Conservation (phyloP, 2,888 invertebrate genomes). For the Piscicola geometra region DNA sequence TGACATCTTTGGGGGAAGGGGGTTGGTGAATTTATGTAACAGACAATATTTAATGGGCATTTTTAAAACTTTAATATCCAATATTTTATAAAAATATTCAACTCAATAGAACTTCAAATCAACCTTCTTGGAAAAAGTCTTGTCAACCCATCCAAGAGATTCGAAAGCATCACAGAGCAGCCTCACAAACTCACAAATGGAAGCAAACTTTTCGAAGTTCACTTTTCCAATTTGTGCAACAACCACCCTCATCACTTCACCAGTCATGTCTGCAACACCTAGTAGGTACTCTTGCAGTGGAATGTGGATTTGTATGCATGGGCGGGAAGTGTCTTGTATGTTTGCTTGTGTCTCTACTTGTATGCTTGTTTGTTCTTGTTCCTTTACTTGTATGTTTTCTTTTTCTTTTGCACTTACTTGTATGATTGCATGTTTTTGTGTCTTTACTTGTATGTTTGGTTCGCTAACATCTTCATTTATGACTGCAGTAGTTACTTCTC, state of each 20-base stretch:
- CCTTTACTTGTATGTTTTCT: not conserved
- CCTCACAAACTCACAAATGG: constrained; percentile 67
- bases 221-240: constrained; percentile 70
- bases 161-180: constrained; percentile 59
- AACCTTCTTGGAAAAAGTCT: constrained; percentile 69
- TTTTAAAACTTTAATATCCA: not conserved
- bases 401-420: not conserved
- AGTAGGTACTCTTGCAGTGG: constrained; percentile 64
- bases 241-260: constrained; percentile 82
- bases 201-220: constrained; percentile 66
- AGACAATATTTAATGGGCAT: not conserved
- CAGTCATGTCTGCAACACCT: constrained; percentile 79
- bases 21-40: not conserved
- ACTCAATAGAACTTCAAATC: too few species aligned
- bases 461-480: not conserved
- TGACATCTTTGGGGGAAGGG: constrained; percentile 45
- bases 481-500: not conserved
- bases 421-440: not conserved
- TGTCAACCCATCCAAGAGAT: constrained; percentile 60
- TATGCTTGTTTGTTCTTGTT: not conserved
- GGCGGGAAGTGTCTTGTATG: not conserved
- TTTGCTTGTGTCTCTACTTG: not conserved
- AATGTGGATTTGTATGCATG: constrained; percentile 45
- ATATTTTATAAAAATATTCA: not conserved
- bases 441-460: not conserved